Percentiles rank a stretch among this genome's conserved stretches.
Evolutionary conservation across 1,140 invertebrate genomes (phyloP).

Genomic region (Drosophila chauvacae): DNA sequence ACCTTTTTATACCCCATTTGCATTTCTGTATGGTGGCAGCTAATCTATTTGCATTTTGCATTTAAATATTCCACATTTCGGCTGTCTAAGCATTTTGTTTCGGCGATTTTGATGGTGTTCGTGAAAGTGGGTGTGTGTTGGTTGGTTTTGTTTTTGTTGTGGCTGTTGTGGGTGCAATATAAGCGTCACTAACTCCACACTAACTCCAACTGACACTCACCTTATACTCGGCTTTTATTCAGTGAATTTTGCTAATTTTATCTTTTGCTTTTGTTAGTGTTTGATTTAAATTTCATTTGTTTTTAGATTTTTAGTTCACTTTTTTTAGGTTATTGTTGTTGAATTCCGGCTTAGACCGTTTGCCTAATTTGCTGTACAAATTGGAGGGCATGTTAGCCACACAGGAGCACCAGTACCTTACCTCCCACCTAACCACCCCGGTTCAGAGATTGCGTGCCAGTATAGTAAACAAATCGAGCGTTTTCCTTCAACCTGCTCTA

Average conservation of each 20-base stretch:
- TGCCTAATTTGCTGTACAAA: slow-evolving; percentile 51
- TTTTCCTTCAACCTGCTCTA: slow-evolving; percentile 42
- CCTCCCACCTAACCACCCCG: slow-evolving; percentile 10
- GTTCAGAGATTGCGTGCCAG: slow-evolving; percentile 51
- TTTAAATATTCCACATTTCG: slow-evolving; percentile 55
- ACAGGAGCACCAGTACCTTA: slow-evolving; percentile 2
- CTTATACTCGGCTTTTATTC: slow-evolving; percentile 10
- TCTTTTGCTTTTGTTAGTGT: not conserved
- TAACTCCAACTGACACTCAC: slow-evolving; percentile 34
- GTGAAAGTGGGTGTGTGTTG: slow-evolving; percentile 31
- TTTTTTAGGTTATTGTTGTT: slow-evolving; percentile 8
- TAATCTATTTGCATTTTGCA: slow-evolving; percentile 78
- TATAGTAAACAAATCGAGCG: slow-evolving; percentile 64
- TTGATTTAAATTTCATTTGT: slow-evolving; percentile 5
- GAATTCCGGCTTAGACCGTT: slow-evolving; percentile 19
- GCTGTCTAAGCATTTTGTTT: slow-evolving; percentile 54
- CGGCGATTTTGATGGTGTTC: slow-evolving; percentile 20
- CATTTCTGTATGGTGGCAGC: slow-evolving; percentile 37
- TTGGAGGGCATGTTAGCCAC: slow-evolving; percentile 37
- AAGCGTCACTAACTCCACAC: slow-evolving; percentile 26
- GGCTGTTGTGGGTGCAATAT: slow-evolving; percentile 48
- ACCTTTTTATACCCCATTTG: slow-evolving; percentile 38
- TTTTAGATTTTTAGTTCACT: slow-evolving; percentile 3
- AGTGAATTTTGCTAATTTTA: slow-evolving; percentile 3
- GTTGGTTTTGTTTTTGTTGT: slow-evolving; percentile 34